Base-by-base conservation (phyloP, 2,113 vertebrate genomes). In the Pitta sordida region DNA sequence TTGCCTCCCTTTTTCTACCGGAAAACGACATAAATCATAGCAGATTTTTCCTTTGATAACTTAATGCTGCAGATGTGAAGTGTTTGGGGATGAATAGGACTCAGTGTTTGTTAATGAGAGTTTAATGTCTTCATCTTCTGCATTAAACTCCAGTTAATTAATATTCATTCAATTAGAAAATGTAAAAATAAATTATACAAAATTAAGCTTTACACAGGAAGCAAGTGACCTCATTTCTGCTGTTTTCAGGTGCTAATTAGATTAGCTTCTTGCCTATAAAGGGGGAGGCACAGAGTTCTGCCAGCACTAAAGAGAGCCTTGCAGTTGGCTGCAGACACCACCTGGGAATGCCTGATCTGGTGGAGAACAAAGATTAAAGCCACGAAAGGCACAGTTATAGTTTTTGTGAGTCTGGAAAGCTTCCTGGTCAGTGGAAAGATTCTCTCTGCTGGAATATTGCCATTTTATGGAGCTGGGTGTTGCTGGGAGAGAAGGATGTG, bases 141-240 rank as follows among this genome's bases (percentile, higher is more conserved):
- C 83, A 56, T 87, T 86, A 93, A 95, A 88, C 86, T 86, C 82
- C 39, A 80, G 90, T 85, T 95, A 96, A 97, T 97, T 98, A 97
- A 97, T 96, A 98, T 94, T 97, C 91, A 94, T 95, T 96, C 93
- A 92, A 95, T 97, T 97, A 97, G 95, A 96, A 97, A 97, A 97
- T 83, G 89, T 91, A 96, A 89, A 95, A 95, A 95, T 97, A 96
- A 95, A 96, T 96, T 96, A 94, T 85, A 86, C 78, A 94, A 92
- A 94, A 95, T 97, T 94, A 94, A 95, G 73, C 91, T 92, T 94
- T 95, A 97, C 68, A 91, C 83, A 86, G 91, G 91, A 97, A 95
- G 82, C 82, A 86, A 78, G 89, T 96, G 95, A 96, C 91, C 96
- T 97, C 86, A 82, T 97, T 94, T 96, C 91, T 96, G 76, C 70